Base-by-base conservation (phyloP, 2,113 vertebrate species). In the Geococcyx californianus region DNA sequence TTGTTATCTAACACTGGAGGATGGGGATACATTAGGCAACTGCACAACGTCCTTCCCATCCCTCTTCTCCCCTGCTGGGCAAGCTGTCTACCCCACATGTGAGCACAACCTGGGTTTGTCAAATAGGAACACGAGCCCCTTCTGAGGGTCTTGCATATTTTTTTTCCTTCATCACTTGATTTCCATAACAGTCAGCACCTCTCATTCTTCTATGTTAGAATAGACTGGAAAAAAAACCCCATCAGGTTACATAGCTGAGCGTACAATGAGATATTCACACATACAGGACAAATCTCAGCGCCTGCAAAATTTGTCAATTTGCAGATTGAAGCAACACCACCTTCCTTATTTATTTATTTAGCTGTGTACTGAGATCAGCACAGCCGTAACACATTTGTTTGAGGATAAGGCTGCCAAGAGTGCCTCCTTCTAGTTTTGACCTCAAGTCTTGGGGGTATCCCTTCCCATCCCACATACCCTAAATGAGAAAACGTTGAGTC, bases 11-110 rank as follows among this genome's bases (percentile, higher is more conserved):
- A 59, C 8, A 51, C 16, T 11, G 9, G 24, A 76, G 14, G 6
- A 28, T 3, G 44, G 33, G n/a, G 67, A 42, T 38, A 18, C 7
- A 18, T 49, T 9, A 76, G 38, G 54, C 11, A 52, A 25, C n/a
- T 10, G 44, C 20, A 55, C 31, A 40, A 34, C 42, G 33, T 16
- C 56, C 52, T 55, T 84, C 36, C 72, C 59, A 51, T 14, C 4
- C 36, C 31, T 49, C 11, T 56, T 13, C 42, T 10, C 15, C 15
- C 36, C 29, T 13, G 12, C 62, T 0, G 0, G 36, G 34, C 0
- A 7, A 91, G 21, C 42, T 56, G 58, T 21, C 38, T 28, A 33
- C 5, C 12, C 4, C 24, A 64, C 10, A 52, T 49, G 13, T 0
- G 0, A 76, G 34, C 13, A 66, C 15, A 72, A 28, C 26, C 13